Conservation (phyloP, 2,113 vertebrate genomes). For the Oncorhynchus keta region DNA sequence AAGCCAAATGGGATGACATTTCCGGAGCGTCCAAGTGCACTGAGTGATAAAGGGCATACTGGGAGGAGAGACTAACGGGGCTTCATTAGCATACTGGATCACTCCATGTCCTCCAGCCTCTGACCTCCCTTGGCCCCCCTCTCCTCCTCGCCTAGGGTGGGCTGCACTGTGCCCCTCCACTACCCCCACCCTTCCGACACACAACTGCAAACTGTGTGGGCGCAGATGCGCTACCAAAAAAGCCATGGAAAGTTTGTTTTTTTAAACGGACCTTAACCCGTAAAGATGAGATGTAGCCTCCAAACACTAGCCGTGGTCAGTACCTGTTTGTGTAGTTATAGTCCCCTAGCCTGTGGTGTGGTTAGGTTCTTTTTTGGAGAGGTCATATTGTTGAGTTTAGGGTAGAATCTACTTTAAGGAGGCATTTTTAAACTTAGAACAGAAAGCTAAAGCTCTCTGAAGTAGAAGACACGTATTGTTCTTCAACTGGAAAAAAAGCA, state of each 20-base stretch:
- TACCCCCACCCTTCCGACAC: neutral
- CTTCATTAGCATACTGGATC: constrained; percentile 37
- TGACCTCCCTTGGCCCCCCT: neutral
- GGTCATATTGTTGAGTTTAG: neutral
- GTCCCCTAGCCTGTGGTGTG: neutral
- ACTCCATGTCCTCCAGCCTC: constrained; percentile 12
- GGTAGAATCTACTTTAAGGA: neutral
- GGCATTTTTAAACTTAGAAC: neutral
- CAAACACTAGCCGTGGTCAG: constrained; percentile 1
- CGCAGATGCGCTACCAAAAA: neutral
- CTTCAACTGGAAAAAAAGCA: too few relatives aligned
- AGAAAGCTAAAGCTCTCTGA: neutral
- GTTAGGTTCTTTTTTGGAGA: neutral
- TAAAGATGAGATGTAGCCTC: constrained; percentile 15
- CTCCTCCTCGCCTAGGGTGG: neutral
- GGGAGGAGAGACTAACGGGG: constrained; percentile 1
- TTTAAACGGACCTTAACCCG: constrained; percentile 36
- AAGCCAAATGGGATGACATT: constrained; percentile 53
- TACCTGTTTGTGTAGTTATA: constrained; percentile 15
- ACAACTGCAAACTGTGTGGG: neutral
- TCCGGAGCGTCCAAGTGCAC: constrained; percentile 18
- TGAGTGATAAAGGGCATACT: constrained; percentile 41
- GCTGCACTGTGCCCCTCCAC: neutral
- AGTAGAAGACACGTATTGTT: neutral
- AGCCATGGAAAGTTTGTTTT: neutral